Evolutionary conservation across 2,888 invertebrate species (phyloP).

Genomic region (Gortyna flavago): DNA sequence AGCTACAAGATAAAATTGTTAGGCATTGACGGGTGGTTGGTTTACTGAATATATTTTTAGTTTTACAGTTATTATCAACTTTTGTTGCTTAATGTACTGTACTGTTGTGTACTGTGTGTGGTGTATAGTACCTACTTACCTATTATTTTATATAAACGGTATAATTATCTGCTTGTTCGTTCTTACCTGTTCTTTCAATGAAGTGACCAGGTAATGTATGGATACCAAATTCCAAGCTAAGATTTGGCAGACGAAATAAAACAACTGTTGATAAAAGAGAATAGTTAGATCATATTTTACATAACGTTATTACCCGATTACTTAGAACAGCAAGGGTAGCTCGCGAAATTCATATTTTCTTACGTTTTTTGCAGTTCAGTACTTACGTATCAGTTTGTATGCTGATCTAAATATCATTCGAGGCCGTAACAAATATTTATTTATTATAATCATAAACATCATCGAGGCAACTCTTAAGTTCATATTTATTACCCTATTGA

Average conservation of each 20-base stretch:
- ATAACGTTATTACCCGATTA: background rate
- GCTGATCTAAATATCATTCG: too few species aligned
- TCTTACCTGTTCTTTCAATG: constrained; percentile 75
- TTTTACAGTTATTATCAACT: background rate
- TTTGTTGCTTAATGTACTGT: background rate
- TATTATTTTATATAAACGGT: background rate
- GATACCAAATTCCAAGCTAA: constrained; percentile 74
- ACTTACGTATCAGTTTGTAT: too few species aligned
- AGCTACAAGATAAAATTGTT: background rate
- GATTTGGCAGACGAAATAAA: constrained; percentile 73
- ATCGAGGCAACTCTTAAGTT: too few species aligned
- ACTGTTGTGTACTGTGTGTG: too few species aligned
- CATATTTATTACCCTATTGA: too few species aligned
- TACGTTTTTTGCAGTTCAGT: too few species aligned
- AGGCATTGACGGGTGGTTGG: background rate
- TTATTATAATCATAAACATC: too few species aligned
- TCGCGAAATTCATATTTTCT: too few species aligned
- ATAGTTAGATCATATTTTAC: background rate
- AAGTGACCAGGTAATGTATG: constrained; percentile 75
- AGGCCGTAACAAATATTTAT: too few species aligned
- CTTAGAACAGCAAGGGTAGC: background rate
- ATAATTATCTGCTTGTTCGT: background rate
- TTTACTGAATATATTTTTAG: background rate
- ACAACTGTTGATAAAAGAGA: constrained; percentile 72
- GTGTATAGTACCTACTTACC: background rate